Conservation (phyloP, 2,113 vertebrate genomes). For the Nymphicus hollandicus region DNA sequence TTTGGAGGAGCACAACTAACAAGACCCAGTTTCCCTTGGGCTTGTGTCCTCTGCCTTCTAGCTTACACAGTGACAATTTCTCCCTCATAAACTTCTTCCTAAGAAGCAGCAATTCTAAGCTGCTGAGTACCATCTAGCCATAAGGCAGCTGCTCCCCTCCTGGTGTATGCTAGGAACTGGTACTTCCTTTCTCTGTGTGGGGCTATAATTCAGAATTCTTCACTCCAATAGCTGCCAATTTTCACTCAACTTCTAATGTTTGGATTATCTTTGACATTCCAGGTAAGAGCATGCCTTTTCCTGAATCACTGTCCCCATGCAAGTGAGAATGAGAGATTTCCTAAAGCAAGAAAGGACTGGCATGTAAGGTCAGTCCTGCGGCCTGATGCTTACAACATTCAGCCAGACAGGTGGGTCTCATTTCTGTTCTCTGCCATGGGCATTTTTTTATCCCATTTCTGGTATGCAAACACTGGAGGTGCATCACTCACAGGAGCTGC, state of each 20-base stretch:
- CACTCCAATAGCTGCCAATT: neutral
- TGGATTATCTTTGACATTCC: neutral
- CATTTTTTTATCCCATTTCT: neutral
- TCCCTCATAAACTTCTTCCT: neutral
- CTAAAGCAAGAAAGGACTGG: neutral
- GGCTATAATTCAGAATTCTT: neutral
- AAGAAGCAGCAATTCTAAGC: neutral
- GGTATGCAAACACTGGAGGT: neutral
- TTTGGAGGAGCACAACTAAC: neutral
- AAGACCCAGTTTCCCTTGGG: neutral
- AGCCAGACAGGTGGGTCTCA: neutral
- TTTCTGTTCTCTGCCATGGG: neutral
- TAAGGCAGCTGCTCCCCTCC: neutral
- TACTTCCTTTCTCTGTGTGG: neutral
- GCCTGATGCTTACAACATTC: neutral
- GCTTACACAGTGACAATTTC: neutral
- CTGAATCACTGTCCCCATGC: neutral
- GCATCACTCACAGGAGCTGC: neutral
- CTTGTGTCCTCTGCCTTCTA: neutral
- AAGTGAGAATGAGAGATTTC: neutral
- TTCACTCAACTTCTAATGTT: neutral
- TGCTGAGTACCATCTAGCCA: accelerated
- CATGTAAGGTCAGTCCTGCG: neutral
- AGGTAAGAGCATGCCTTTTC: neutral
- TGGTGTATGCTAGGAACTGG: neutral